A percentile compares a stretch with the other conserved stretches of the same genome.
These are phyloP conservation scores for Arvicola amphibius DNA, from an alignment of 2,797 vertebrate genomes.

Conservation along the genomic window DNA sequence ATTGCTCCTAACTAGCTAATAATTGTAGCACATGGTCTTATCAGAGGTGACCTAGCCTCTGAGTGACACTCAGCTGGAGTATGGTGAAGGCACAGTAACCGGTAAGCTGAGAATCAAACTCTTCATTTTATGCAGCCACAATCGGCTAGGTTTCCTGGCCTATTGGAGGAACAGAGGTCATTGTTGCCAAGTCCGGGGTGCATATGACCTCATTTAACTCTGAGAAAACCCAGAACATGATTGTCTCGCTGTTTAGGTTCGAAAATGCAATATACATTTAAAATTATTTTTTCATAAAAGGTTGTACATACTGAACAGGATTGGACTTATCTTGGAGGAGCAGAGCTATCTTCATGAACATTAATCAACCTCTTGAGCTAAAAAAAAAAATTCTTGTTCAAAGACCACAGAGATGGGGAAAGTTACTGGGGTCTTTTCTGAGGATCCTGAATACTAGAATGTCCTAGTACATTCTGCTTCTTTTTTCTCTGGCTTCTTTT, in stretches of 20 bases:
- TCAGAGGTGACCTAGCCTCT: background rate
- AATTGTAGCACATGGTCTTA: background rate
- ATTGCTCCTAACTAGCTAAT: slow-evolving; percentile 30
- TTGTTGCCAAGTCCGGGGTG: background rate
- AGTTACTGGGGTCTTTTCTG: background rate
- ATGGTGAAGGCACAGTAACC: background rate
- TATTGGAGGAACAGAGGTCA: background rate
- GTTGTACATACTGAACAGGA: background rate
- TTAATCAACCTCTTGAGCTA: background rate
- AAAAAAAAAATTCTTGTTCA: background rate
- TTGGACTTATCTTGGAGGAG: background rate
- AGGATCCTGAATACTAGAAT: background rate
- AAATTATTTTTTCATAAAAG: background rate
- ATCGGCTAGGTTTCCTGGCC: background rate
- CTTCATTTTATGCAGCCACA: background rate
- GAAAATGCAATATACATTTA: background rate
- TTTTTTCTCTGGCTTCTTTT: background rate
- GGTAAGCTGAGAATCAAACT: background rate
- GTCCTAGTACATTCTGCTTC: slow-evolving; percentile 28
- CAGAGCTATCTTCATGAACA: background rate
- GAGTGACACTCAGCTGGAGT: background rate
- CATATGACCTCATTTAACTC: background rate
- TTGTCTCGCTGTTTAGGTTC: background rate
- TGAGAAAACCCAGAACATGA: background rate
- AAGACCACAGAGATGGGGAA: background rate